Percentiles rank a stretch among this genome's conserved stretches.
These are phyloP conservation scores for Hesperia comma DNA, from an alignment of 2,888 invertebrate species.

Conservation along the genomic window DNA sequence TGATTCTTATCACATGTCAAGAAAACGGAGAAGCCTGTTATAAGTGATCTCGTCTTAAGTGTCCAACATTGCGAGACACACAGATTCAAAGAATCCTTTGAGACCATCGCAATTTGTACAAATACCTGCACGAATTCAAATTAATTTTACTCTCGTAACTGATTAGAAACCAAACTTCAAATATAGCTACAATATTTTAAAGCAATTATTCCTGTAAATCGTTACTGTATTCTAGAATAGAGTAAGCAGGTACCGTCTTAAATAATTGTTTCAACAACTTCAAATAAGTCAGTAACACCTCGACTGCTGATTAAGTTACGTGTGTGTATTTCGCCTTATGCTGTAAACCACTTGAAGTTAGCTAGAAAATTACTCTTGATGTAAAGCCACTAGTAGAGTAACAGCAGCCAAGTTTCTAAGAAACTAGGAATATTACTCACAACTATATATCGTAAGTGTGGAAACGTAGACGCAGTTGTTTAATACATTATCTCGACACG, in stretches of 20 bases:
- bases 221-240: too few relatives aligned
- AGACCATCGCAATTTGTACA: too few relatives aligned
- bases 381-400: not conserved
- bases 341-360: not conserved
- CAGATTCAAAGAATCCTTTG: too few relatives aligned
- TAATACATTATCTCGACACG: conserved; percentile 31
- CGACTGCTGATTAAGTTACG: not conserved
- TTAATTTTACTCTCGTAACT: not conserved
- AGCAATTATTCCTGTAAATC: not conserved
- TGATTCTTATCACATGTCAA: too few relatives aligned
- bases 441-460: conserved; percentile 20
- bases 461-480: conserved; percentile 19
- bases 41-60: too few relatives aligned
- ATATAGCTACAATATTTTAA: not conserved
- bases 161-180: conserved; percentile 1
- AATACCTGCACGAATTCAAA: too few relatives aligned
- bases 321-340: not conserved
- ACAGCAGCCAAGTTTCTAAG: conserved; percentile 11
- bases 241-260: too few relatives aligned
- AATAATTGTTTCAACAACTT: not conserved
- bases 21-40: too few relatives aligned
- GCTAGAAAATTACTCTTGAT: not conserved
- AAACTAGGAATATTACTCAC: conserved; percentile 26
- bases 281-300: not conserved
- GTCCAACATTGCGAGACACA: too few relatives aligned